A percentile compares a stretch with the other conserved stretches of the same genome.
These are phyloP conservation scores for Desoria tigrina DNA, from an alignment of 2,888 invertebrate species.

Conservation along the genomic window DNA sequence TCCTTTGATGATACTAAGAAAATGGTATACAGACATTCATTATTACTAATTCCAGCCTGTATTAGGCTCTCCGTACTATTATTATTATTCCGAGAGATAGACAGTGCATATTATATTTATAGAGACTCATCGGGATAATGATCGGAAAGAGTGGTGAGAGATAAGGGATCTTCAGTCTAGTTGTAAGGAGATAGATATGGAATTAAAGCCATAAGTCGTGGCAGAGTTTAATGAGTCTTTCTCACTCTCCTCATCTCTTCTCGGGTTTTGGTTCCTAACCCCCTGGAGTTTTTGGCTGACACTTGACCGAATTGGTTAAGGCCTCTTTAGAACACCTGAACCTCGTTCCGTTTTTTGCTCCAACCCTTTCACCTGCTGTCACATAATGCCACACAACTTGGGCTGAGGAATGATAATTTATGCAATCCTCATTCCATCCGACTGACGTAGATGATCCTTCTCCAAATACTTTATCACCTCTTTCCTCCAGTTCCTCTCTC, in stretches of 20 bases:
- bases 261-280: conserved; percentile 49
- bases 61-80: not conserved
- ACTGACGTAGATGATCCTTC: conserved; percentile 51
- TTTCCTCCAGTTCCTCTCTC: conserved; percentile 36
- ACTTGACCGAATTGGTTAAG: conserved; percentile 54
- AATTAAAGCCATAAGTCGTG: conserved; percentile 30
- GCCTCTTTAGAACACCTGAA: conserved; percentile 53
- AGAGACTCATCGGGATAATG: conserved; percentile 28
- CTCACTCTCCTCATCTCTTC: too few species aligned
- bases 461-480: conserved; percentile 53
- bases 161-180: conserved; percentile 16
- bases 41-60: not conserved
- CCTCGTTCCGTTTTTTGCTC: conserved; percentile 41
- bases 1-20: not conserved
- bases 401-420: conserved; percentile 50
- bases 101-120: not conserved
- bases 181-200: conserved; percentile 23
- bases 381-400: conserved; percentile 53
- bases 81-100: not conserved
- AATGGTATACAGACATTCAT: too few species aligned
- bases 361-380: conserved; percentile 52
- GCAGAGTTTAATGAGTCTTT: conserved; percentile 53
- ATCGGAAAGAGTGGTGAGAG: conserved; percentile 33
- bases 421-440: conserved; percentile 52
- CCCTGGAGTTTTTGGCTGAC: conserved; percentile 53